Evolutionary conservation across 2,888 invertebrate genomes (phyloP).

Genomic region (Troides helena): DNA sequence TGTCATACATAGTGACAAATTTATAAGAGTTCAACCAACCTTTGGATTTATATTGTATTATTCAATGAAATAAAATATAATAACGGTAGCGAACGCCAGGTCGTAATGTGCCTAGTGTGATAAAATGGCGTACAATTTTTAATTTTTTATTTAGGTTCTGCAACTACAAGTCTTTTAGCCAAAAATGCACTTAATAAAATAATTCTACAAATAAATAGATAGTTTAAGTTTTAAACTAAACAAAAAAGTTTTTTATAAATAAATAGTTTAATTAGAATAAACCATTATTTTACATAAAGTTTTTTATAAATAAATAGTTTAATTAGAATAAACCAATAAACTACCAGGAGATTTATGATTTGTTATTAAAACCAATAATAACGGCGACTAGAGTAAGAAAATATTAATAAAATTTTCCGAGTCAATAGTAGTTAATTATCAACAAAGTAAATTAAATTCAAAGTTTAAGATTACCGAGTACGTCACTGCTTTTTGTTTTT

Average conservation of each 20-base stretch:
- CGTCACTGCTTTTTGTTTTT: slow-evolving; percentile 36
- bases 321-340: no score
- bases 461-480: slow-evolving; percentile 5
- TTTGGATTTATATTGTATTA: neutral
- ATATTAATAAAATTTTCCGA: no score
- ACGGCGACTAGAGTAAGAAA: no score
- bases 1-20: slow-evolving; percentile 62
- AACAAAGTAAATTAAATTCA: neutral
- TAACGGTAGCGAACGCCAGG: neutral
- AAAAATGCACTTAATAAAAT: neutral
- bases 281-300: no score
- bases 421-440: neutral
- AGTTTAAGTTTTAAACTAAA: no score
- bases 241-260: no score
- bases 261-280: no score
- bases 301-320: no score
- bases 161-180: neutral
- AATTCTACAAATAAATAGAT: neutral
- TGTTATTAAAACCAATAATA: no score
- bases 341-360: no score
- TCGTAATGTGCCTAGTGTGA: neutral
- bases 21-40: neutral
- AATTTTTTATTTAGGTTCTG: neutral
- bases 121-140: slow-evolving; percentile 2
- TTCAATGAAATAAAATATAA: neutral